phyloP scores from a whole-genome alignment of 2,797 vertebrate species.

The Toxotes lorentzi region DNA sequence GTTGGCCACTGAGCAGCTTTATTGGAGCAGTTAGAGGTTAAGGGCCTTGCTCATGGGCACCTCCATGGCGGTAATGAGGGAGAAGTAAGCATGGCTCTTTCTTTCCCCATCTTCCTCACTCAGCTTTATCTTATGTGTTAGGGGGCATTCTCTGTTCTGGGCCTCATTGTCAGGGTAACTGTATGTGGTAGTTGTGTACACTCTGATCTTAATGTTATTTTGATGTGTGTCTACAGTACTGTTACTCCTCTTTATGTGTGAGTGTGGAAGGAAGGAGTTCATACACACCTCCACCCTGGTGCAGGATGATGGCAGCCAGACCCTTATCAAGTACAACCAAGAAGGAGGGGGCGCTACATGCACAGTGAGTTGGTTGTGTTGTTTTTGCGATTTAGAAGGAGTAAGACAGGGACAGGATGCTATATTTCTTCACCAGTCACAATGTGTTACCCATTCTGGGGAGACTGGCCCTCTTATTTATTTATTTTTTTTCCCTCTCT shows the following conservation, averaged over 20 bases:
- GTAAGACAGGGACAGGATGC: background rate
- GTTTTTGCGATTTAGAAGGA: background rate
- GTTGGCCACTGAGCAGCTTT: background rate
- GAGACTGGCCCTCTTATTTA: background rate
- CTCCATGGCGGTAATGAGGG: background rate
- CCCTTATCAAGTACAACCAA: conserved; percentile 86
- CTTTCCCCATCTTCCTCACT: background rate
- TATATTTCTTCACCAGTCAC: background rate
- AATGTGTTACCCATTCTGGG: background rate
- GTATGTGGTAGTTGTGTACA: background rate
- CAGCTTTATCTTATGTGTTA: background rate
- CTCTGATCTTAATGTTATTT: background rate
- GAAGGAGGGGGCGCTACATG: conserved; percentile 79
- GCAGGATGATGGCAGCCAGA: conserved; percentile 82
- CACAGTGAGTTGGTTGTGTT: conserved; percentile 64
- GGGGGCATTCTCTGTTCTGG: background rate
- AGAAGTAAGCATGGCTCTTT: background rate
- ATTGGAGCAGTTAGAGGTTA: background rate
- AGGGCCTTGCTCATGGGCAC: background rate
- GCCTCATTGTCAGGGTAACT: background rate
- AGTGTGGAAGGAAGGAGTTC: background rate
- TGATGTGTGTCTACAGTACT: conserved; percentile 75
- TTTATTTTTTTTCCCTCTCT: background rate
- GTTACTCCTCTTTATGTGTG: conserved; percentile 43
- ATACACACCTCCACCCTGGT: background rate